Evolutionary conservation across 2,797 vertebrate species (phyloP), one percentile per base, ranked within the genome.

Genomic region (Sebastes trivittatus): DNA sequence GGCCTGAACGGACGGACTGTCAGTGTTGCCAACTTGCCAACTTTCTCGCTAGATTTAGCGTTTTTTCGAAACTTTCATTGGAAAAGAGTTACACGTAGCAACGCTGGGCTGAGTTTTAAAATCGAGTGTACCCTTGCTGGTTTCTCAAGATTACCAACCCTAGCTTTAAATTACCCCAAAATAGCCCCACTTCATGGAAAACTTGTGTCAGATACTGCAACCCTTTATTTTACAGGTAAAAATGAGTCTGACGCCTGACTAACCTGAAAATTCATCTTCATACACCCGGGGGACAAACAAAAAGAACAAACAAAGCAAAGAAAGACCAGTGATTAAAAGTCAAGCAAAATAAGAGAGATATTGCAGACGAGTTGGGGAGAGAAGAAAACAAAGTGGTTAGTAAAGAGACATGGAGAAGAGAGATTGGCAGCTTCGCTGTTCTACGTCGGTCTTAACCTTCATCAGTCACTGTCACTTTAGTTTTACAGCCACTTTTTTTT

Each of bases 211-310:
- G 63, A 66, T 71, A 65, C 46, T 76, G 73, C 71, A 88, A 75
- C 36, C 58, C 63, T 81, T 78, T 16, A 78, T 73, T 82, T 85
- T 59, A 34, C 22, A 76, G 59, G 73, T 79, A 71, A 83, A 79
- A n/a, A 82, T 85, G 87, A 83, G 74, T 88, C 82, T 88, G 86
- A 85, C 3, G 77, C 89, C 93, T 92, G 91, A 94, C 92, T 93
- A 90, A 94, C 94, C 92, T 94, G 92, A 76, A 89, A 77, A 93
- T 88, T 93, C 92, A 93, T 94, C 92, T 94, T 92, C 89, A 92
- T 86, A 94, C 90, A 90, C 81, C 81, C 83, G 85, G 14, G 71
- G 87, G 87, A 92, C 90, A 93, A 91, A 93, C 90, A 91, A 90
- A 89, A 89, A 88, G 49, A 88, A 91, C 88, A 91, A 87, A 84